Base-by-base conservation (phyloP, 2,113 vertebrate genomes). In the Alethe castanea region DNA sequence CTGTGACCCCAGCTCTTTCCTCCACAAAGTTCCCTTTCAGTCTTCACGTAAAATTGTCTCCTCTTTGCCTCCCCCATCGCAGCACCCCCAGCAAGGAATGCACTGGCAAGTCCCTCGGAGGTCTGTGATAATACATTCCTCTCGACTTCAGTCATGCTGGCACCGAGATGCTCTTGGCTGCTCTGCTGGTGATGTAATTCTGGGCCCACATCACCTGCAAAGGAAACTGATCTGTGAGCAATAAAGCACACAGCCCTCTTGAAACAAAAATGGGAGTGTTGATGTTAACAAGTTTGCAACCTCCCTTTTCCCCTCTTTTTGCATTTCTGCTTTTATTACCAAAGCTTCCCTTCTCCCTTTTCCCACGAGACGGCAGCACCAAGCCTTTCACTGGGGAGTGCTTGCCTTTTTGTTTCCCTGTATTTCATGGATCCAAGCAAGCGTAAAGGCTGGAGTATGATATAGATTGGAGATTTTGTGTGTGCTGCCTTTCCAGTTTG, bases 51-150 rank as follows among this genome's bases (percentile, higher is more conserved):
- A 92, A 93, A 62, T 93, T 79, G 53, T 91, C 77, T 92, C 87
- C 66, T 84, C 76, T 90, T 69, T 81, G 95, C 77, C 77, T 94
- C 83, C 88, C 95, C 93, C 93, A 85, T 36, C 0, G 0, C 84
- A 88, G 88, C 94, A 94, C 96, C 90, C 95, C 96, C 89, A 92
- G 69, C 86, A 91, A 90, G 93, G 94, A 97, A 96, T 97, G 96
- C 86, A 97, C 92, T 97, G 96, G 95, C 96, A 85, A 93, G 96
- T 91, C 96, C 97, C 96, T 97, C 81, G 14, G 80, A 92, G 96
- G 92, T 86, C 88, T 96, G 95, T 96, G 94, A 97, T 97, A 97
- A 96, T 97, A 96, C 98, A 98, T 99, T 99, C 98, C 97, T 98
- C 91, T 90, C 4, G 2, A 94, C 96, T 98, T 97, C n/a, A 87